Conservation (phyloP, 2,888 invertebrate genomes). For the Xanthia icteritia region DNA sequence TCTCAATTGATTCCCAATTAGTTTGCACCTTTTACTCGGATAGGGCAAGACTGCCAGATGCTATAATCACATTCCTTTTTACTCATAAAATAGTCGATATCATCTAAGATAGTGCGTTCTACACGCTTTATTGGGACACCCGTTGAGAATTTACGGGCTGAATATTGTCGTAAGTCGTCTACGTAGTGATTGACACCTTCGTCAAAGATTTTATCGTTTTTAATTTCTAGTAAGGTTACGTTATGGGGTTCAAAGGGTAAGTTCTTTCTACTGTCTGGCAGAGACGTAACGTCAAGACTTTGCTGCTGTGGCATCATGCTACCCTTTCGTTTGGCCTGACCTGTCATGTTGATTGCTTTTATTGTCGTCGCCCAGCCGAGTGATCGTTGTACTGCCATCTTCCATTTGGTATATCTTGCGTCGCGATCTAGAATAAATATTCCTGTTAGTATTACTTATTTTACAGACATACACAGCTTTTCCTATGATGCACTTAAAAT, state of each 20-base stretch:
- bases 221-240: conserved; percentile 65
- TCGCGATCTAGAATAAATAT: conserved; percentile 92
- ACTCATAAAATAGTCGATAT: conserved; percentile 82
- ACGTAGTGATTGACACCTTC: conserved; percentile 75
- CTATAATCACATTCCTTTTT: conserved; percentile 87
- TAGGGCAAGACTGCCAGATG: conserved; percentile 82
- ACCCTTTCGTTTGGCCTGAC: conserved; percentile 89
- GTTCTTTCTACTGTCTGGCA: conserved; percentile 73
- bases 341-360: conserved; percentile 94
- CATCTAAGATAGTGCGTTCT: conserved; percentile 84
- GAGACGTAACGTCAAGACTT: conserved; percentile 72
- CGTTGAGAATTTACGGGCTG: conserved; percentile 84
- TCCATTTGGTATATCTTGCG: conserved; percentile 97
- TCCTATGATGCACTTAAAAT: neutral
- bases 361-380: conserved; percentile 96
- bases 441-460: neutral
- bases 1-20: conserved; percentile 85
- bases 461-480: neutral
- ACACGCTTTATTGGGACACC: conserved; percentile 73
- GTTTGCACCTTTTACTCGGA: conserved; percentile 76
- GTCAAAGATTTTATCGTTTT: conserved; percentile 68
- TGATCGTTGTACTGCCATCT: conserved; percentile 97
- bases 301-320: conserved; percentile 75
- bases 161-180: conserved; percentile 81
- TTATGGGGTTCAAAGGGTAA: conserved; percentile 68